These are phyloP conservation scores for Lamproptera curius DNA, from an alignment of 2,888 invertebrate species.

Conservation along the genomic window DNA sequence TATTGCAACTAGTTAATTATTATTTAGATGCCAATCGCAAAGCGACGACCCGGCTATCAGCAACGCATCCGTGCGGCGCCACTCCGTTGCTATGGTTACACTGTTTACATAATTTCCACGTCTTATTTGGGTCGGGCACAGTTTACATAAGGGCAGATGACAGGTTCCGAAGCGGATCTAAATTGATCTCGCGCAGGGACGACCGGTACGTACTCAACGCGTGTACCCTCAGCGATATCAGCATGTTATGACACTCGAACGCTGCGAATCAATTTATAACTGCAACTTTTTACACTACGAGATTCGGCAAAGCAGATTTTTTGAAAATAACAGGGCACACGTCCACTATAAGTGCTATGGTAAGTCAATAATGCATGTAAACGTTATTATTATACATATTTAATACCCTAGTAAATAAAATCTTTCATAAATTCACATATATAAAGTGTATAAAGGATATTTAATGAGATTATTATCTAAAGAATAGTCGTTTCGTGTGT, in stretches of 20 bases:
- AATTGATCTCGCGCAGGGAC: conserved; percentile 11
- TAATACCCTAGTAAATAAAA: conserved; percentile 10
- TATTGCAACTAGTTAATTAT: too few species aligned
- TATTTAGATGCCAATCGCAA: too few species aligned
- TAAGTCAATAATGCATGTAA: not conserved
- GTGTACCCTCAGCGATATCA: conserved; percentile 2
- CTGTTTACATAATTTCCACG: conserved; percentile 8
- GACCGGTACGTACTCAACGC: not conserved
- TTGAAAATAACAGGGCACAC: not conserved
- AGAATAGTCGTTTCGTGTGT: conserved; percentile 2
- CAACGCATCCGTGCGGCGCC: too few species aligned
- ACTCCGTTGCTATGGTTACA: too few species aligned
- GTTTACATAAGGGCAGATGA: too few species aligned
- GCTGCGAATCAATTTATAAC: not conserved
- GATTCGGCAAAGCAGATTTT: conserved; percentile 9
- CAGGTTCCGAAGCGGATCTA: not conserved
- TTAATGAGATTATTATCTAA: conserved; percentile 9
- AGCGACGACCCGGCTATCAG: too few species aligned
- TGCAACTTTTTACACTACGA: conserved; percentile 9
- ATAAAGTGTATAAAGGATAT: conserved; percentile 6
- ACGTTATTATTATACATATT: not conserved
- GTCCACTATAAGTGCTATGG: not conserved
- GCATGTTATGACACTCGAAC: not conserved
- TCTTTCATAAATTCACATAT: conserved; percentile 5
- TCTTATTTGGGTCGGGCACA: too few species aligned